Conservation (phyloP, 2,113 vertebrate genomes). For the Stegostoma tigrinum region DNA sequence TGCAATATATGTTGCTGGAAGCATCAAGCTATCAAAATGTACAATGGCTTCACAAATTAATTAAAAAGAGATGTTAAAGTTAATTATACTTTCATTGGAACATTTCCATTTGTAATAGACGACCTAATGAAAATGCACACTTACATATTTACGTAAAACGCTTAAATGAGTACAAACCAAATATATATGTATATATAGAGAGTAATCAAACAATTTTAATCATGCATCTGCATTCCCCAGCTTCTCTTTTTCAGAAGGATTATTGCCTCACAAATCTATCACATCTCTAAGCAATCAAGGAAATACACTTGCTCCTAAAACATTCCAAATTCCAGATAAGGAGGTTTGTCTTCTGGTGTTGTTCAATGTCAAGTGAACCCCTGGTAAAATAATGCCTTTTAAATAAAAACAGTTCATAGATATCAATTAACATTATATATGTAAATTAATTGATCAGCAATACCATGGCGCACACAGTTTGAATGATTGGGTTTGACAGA, state of each 20-base stretch:
- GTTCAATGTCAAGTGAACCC: background rate
- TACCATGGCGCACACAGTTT: background rate
- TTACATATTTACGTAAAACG: constrained; percentile 15
- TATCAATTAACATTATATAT: background rate
- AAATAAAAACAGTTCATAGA: background rate
- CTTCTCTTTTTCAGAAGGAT: background rate
- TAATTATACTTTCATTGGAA: constrained; percentile 22
- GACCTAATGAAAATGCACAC: background rate
- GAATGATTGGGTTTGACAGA: background rate
- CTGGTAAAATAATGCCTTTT: background rate
- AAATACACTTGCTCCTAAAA: background rate
- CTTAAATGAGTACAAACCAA: constrained; percentile 6
- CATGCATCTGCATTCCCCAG: background rate
- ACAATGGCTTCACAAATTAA: constrained; percentile 25
- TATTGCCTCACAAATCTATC: background rate
- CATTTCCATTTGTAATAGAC: background rate
- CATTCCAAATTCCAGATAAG: background rate
- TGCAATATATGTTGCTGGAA: background rate
- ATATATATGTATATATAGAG: background rate
- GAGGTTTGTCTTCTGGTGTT: background rate
- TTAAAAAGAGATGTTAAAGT: constrained; percentile 12
- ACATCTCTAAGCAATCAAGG: background rate
- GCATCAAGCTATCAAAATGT: background rate
- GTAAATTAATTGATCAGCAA: background rate
- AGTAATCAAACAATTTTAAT: constrained; percentile 7